A percentile compares a stretch with the other conserved stretches of the same genome.
phyloP scores from a whole-genome alignment of 2,888 invertebrate genomes.

The Phragmatobia fuliginosa region DNA sequence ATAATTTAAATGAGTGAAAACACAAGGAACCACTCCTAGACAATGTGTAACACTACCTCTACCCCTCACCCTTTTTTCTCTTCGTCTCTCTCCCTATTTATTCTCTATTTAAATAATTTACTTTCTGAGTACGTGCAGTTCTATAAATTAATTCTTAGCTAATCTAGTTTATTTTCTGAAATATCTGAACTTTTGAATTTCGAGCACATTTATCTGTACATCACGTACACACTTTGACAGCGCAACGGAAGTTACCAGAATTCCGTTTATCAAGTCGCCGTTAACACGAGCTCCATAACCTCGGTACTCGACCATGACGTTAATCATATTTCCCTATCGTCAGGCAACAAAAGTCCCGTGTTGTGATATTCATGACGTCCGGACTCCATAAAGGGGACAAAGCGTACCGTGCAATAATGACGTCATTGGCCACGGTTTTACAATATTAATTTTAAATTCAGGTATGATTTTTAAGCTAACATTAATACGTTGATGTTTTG shows the following conservation, averaged over 20 bases:
- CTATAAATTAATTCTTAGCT: background rate
- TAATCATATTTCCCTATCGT: slow-evolving; percentile 15
- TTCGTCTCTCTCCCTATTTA: background rate
- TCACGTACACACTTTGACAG: background rate
- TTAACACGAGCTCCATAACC: background rate
- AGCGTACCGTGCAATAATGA: slow-evolving; percentile 48
- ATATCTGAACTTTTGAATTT: background rate
- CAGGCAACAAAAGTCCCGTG: slow-evolving; percentile 31
- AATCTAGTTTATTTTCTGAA: background rate
- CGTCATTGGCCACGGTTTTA: slow-evolving; percentile 37
- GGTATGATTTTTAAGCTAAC: slow-evolving; percentile 23
- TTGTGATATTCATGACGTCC: slow-evolving; percentile 39
- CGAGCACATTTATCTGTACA: background rate
- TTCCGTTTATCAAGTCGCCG: background rate
- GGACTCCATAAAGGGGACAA: slow-evolving; percentile 42
- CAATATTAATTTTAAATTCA: slow-evolving; percentile 37
- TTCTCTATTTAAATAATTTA: background rate
- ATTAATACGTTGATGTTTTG: slow-evolving; percentile 23
- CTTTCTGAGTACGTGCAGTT: background rate
- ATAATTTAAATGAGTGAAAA: background rate
- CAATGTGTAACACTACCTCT: too few relatives aligned
- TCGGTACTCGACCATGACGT: background rate
- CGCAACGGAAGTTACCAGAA: background rate
- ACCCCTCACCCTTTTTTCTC: too few relatives aligned
- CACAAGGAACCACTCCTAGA: background rate